Conservation (phyloP, 2,113 vertebrate genomes). For the Dipodomys stephensi region DNA sequence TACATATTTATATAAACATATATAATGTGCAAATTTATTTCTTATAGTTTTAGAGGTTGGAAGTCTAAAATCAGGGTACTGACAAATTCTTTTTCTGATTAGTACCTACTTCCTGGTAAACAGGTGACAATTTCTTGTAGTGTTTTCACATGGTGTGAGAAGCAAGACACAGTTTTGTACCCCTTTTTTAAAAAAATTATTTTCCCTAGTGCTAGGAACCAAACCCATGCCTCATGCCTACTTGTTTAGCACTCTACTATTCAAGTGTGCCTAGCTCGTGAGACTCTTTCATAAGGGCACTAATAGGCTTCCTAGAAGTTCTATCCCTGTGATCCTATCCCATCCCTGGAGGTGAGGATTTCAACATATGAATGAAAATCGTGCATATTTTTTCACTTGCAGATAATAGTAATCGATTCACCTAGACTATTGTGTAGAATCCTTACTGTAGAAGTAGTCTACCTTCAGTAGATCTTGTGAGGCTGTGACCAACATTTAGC, state of each 20-base stretch:
- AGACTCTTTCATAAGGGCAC: neutral
- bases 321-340: neutral
- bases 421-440: neutral
- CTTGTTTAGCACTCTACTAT: too few relatives aligned
- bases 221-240: too few relatives aligned
- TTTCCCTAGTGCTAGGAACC: too few relatives aligned
- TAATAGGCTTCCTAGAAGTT: neutral
- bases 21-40: neutral
- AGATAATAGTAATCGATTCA: neutral
- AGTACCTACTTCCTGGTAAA: neutral
- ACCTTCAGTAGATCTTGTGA: neutral
- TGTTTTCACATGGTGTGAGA: neutral
- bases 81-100: neutral
- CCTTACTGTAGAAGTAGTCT: neutral
- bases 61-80: neutral
- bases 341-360: neutral
- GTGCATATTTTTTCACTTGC: neutral
- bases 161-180: neutral
- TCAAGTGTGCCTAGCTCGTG: neutral
- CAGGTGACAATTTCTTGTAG: neutral
- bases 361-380: neutral
- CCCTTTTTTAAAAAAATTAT: too few relatives aligned
- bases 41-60: neutral
- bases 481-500: neutral
- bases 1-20: neutral